phyloP scores from a whole-genome alignment of 2,797 vertebrate genomes.

The Paramormyrops hopkinsi region DNA sequence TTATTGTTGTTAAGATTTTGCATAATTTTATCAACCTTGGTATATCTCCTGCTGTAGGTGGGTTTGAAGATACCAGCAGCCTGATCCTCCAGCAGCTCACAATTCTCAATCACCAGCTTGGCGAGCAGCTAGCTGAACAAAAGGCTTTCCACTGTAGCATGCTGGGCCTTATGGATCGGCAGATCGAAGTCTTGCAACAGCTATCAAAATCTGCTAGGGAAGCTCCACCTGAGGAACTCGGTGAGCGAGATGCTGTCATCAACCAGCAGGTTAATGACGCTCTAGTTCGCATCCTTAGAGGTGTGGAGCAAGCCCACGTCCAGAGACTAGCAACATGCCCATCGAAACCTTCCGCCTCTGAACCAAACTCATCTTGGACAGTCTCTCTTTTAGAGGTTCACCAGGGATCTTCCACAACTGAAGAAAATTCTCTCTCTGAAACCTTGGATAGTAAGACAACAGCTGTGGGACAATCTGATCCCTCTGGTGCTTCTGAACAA shows the following conservation, averaged over 20 bases:
- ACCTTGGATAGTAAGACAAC: slow-evolving; percentile 16
- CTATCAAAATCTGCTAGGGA: slow-evolving; percentile 37
- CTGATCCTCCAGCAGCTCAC: slow-evolving; percentile 45
- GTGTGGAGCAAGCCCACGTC: slow-evolving; percentile 32
- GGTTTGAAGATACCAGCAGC: slow-evolving; percentile 39
- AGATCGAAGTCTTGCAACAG: slow-evolving; percentile 45
- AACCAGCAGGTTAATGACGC: slow-evolving; percentile 36
- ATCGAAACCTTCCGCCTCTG: slow-evolving; percentile 23
- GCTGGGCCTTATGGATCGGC: slow-evolving; percentile 46
- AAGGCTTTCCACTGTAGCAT: slow-evolving; percentile 48
- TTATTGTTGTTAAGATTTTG: neutral
- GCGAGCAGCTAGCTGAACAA: slow-evolving; percentile 45
- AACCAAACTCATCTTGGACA: slow-evolving; percentile 33
- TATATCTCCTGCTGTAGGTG: slow-evolving; percentile 23
- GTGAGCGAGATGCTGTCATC: slow-evolving; percentile 25
- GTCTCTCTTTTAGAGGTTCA: slow-evolving; percentile 35
- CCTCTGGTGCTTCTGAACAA: slow-evolving; percentile 26
- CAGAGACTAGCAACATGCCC: slow-evolving; percentile 28
- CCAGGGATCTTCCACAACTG: slow-evolving; percentile 24
- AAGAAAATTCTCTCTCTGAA: slow-evolving; percentile 6
- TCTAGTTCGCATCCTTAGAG: slow-evolving; percentile 31
- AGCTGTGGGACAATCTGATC: slow-evolving; percentile 21
- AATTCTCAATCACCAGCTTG: slow-evolving; percentile 44
- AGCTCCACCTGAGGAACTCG: slow-evolving; percentile 25
- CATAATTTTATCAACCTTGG: neutral